Base-by-base conservation (phyloP, 2,797 vertebrate genomes). In the Gambelia wislizenii region DNA sequence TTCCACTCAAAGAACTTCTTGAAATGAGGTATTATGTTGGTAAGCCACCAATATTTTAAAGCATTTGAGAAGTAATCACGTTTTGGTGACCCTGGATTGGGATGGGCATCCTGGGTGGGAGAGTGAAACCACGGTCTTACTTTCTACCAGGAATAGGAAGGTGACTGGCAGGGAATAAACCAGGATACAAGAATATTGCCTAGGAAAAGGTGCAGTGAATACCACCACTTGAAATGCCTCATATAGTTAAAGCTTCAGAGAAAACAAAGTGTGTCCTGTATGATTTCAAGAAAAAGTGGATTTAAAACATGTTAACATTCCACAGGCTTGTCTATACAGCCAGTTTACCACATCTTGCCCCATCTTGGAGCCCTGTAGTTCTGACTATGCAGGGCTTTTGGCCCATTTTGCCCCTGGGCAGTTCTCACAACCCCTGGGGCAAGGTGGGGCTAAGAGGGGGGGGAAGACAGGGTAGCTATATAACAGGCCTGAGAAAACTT, bases 241-340 rank as follows among this genome's bases (percentile, higher is more conserved):
- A 61, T 89, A 92, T 90, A 91, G 39, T 90, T 91, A 87, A 90
- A 59, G 76, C 92, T 94, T 92, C 78, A 76, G 61, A 91, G 90
- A 90, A 92, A 90, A 81, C 44, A 74, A 89, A 92, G 90, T 90
- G 86, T 92, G 90, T 91, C 93, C 93, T 92, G 94, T 94, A 91
- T 84, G 88, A 91, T 61, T 94, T 92, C 87, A 92, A 94, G 90
- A 94, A 27, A 44, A 52, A 94, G 89, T 90, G 90, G 80, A 85
- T 94, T 95, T 94, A 81, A 59, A 81, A 81, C 89, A 83, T 52
- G 2, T 22, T 87, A 88, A 97, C 92, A 94, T 96, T 94, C 94
- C n/a, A n/a, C n/a, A n/a, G n/a, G n/a, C n/a, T n/a, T n/a, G n/a
- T n/a, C n/a, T n/a, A n/a, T n/a, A n/a, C n/a, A n/a, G n/a, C n/a